Conservation (phyloP, 2,888 invertebrate species). For the Hemithea aestivaria region DNA sequence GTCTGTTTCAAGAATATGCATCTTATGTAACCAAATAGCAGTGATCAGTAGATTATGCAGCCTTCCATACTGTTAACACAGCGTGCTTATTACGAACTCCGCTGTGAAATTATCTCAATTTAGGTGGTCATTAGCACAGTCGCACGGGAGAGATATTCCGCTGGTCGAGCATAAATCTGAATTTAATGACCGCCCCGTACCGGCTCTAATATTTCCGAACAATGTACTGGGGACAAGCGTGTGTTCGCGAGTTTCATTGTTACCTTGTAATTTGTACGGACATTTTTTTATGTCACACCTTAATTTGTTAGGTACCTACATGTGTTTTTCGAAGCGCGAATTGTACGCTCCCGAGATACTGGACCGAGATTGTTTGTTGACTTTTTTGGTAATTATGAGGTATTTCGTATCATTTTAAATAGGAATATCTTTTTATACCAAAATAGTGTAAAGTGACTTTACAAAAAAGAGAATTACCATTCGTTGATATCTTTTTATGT, state of each 20-base stretch:
- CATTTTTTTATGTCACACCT: constrained; percentile 16
- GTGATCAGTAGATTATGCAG: too few species aligned
- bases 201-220: constrained; percentile 66
- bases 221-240: constrained; percentile 52
- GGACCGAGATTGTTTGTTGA: too few species aligned
- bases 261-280: constrained; percentile 26
- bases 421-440: too few species aligned
- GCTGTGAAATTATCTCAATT: constrained; percentile 78
- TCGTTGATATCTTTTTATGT: too few species aligned
- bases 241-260: constrained; percentile 18
- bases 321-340: too few species aligned
- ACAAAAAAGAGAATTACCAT: too few species aligned
- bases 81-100: constrained; percentile 56
- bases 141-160: constrained; percentile 76
- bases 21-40: too few species aligned
- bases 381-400: too few species aligned
- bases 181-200: constrained; percentile 68
- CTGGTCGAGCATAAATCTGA: constrained; percentile 72
- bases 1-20: too few species aligned
- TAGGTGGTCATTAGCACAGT: constrained; percentile 77
- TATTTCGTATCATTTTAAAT: too few species aligned
- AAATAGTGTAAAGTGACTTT: too few species aligned
- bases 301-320: constrained; percentile 3
- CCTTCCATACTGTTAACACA: constrained; percentile 23
- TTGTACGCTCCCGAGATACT: too few species aligned